Evolutionary conservation across 2,113 vertebrate species (phyloP).

Genomic region (Hippolais icterina): DNA sequence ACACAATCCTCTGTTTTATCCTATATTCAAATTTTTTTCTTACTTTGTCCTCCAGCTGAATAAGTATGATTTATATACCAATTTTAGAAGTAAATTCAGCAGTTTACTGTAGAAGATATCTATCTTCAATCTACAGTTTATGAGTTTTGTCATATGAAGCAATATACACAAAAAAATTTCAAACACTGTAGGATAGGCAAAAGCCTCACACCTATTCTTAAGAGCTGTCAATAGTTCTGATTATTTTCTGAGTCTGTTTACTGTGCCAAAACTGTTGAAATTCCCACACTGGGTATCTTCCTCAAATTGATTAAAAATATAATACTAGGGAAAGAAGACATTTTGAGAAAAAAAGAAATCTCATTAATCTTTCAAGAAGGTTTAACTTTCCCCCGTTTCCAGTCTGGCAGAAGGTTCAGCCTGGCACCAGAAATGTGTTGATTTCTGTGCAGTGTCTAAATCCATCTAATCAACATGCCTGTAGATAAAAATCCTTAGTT

Average conservation of each 20-base stretch:
- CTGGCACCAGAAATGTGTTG: background rate
- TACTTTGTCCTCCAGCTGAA: background rate
- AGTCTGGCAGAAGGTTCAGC: background rate
- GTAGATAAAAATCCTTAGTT: background rate
- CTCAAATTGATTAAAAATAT: background rate
- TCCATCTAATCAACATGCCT: background rate
- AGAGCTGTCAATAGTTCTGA: background rate
- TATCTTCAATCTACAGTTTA: background rate
- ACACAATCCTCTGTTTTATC: background rate
- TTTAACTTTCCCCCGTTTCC: background rate
- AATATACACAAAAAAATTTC: background rate
- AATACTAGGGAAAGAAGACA: background rate
- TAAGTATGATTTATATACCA: background rate
- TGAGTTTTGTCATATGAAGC: background rate
- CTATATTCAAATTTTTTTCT: background rate
- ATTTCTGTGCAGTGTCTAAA: background rate
- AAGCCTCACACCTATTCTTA: background rate
- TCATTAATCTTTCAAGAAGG: background rate
- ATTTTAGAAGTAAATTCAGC: background rate
- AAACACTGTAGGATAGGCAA: background rate
- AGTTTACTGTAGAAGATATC: background rate
- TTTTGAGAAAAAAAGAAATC: background rate
- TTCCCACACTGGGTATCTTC: background rate
- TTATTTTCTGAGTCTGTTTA: background rate
- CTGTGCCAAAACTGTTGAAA: background rate